These are phyloP conservation scores for Brachyhypopomus occidentalis DNA, from an alignment of 2,113 vertebrate species.

Conservation along the genomic window DNA sequence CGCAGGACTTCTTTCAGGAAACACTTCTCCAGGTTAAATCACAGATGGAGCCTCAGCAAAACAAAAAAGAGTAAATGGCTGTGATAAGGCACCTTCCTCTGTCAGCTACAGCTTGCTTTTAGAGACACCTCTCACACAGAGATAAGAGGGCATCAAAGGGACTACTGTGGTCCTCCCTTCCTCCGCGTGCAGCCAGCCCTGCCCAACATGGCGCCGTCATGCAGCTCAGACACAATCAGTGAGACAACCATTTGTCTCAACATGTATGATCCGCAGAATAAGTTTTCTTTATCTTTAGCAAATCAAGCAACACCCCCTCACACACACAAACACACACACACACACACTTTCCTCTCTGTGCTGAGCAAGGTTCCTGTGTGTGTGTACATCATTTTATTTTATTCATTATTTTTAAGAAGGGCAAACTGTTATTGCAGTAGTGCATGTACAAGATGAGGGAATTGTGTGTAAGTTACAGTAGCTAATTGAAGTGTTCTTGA, in stretches of 20 bases:
- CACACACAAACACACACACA: too few species aligned
- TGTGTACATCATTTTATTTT: slow-evolving; percentile 12
- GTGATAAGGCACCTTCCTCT: slow-evolving; percentile 31
- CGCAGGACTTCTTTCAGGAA: background rate
- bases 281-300: background rate
- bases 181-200: slow-evolving; percentile 29
- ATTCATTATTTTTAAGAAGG: slow-evolving; percentile 9
- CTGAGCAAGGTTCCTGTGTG: background rate
- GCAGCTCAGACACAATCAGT: slow-evolving; percentile 9
- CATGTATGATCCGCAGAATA: slow-evolving; percentile 28
- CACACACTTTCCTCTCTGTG: background rate
- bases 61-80: slow-evolving; percentile 34
- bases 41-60: slow-evolving; percentile 28
- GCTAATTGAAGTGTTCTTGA: background rate
- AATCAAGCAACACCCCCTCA: too few species aligned
- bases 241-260: background rate
- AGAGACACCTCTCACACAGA: slow-evolving; percentile 25
- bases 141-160: slow-evolving; percentile 37
- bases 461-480: background rate
- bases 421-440: background rate
- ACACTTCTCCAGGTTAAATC: slow-evolving; percentile 7
- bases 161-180: background rate
- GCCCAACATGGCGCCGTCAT: slow-evolving; percentile 31
- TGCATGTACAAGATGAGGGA: too few species aligned
- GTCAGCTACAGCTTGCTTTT: background rate